Evolutionary conservation across 2,113 vertebrate species (phyloP).

Genomic region (Rostratula benghalensis): DNA sequence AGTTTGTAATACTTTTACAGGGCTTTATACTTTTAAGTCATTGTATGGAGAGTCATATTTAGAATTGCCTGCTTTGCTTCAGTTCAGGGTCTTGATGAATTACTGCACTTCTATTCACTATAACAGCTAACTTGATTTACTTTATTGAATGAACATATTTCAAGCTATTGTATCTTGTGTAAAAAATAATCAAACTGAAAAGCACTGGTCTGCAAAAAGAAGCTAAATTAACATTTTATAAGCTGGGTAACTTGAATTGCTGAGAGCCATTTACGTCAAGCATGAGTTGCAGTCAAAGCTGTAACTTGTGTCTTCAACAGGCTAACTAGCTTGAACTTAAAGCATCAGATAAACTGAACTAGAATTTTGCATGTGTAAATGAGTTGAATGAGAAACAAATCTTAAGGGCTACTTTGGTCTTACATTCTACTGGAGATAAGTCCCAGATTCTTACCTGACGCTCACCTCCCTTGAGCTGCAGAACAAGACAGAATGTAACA

Average conservation of each 20-base stretch:
- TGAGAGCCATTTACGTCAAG: slow-evolving; percentile 37
- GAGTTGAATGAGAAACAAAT: neutral
- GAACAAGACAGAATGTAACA: neutral
- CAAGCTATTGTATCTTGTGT: neutral
- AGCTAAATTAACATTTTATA: slow-evolving; percentile 34
- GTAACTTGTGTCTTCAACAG: neutral
- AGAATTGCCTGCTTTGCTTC: neutral
- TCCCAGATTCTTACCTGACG: neutral
- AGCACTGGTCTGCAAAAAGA: neutral
- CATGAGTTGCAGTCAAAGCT: slow-evolving; percentile 29
- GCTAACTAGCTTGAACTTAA: slow-evolving; percentile 13
- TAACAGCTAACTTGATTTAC: neutral
- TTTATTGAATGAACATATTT: neutral
- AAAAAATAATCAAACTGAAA: neutral
- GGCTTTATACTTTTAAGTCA: neutral
- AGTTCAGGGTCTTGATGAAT: neutral
- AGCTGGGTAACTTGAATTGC: slow-evolving; percentile 4
- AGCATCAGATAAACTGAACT: slow-evolving; percentile 14
- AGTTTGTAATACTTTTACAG: neutral
- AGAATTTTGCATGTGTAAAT: neutral
- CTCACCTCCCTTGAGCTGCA: neutral
- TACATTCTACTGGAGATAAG: neutral
- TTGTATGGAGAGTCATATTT: neutral
- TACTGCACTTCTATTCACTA: neutral
- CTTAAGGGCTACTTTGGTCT: neutral